Evolutionary conservation across 2,113 vertebrate species (phyloP).

Genomic region (Gavia stellata): DNA sequence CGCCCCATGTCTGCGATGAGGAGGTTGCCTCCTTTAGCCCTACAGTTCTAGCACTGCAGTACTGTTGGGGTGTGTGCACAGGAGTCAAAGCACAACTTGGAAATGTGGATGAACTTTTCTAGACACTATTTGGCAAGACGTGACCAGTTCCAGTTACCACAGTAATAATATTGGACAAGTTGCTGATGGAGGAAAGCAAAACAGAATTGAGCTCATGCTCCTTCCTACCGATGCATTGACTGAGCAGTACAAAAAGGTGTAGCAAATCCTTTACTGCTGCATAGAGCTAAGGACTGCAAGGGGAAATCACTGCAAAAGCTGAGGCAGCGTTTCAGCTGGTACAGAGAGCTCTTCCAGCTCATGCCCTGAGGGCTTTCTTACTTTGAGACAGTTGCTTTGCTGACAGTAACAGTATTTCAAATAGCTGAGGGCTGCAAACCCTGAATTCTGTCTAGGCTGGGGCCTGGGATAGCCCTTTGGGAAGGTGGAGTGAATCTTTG

Average conservation of each 20-base stretch:
- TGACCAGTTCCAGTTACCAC: background rate
- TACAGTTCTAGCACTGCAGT: background rate
- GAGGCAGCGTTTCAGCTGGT: background rate
- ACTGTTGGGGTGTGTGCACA: background rate
- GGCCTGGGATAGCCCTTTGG: background rate
- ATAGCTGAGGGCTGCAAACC: conserved; percentile 5
- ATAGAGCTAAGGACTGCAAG: background rate
- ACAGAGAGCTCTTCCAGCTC: background rate
- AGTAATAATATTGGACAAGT: background rate
- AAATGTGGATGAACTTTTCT: background rate
- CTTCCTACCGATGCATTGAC: background rate
- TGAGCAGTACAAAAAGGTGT: background rate
- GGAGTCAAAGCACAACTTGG: background rate
- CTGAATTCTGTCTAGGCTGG: background rate
- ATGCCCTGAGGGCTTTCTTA: background rate
- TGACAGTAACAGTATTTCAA: background rate
- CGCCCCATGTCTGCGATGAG: accelerated
- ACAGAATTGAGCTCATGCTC: accelerated
- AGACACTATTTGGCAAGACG: background rate
- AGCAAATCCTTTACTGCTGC: background rate
- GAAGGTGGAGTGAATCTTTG: background rate
- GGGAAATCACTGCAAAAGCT: background rate
- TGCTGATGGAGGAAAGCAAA: background rate
- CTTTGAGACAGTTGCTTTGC: background rate
- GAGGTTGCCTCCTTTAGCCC: background rate